phyloP scores from a whole-genome alignment of 2,888 invertebrate species.

The Arrhopalites spinosus region DNA sequence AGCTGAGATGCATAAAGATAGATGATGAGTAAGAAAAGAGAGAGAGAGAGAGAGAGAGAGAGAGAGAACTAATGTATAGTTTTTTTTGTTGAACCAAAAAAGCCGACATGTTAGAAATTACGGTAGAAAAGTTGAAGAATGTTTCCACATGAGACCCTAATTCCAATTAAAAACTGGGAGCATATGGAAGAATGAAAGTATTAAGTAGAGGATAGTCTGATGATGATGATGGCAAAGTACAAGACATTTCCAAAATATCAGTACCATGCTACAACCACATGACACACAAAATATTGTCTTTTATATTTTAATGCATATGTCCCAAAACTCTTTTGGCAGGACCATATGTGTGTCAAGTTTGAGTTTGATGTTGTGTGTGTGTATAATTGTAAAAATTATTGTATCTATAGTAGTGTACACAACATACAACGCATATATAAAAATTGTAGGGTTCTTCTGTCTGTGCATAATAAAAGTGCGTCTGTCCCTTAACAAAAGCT shows the following conservation, averaged over 20 bases:
- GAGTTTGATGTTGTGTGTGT: too few relatives aligned
- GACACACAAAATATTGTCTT: conserved; percentile 1
- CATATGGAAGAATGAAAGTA: conserved; percentile 13
- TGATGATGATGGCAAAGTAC: too few relatives aligned
- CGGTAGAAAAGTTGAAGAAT: conserved; percentile 12
- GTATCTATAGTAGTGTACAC: not conserved
- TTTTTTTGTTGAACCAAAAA: too few relatives aligned
- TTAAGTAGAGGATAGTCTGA: not conserved
- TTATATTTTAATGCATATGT: not conserved
- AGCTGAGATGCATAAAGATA: too few relatives aligned
- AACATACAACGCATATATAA: not conserved
- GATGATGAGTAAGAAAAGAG: too few relatives aligned
- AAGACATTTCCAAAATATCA: too few relatives aligned
- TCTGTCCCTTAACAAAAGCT: not conserved
- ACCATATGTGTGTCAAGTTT: not conserved
- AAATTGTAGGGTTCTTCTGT: not conserved
- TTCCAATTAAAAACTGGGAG: conserved; percentile 24
- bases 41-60: too few relatives aligned
- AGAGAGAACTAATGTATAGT: not conserved
- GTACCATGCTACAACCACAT: not conserved
- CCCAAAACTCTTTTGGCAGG: not conserved
- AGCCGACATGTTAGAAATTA: too few relatives aligned
- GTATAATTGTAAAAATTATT: too few relatives aligned
- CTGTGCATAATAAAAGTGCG: not conserved
- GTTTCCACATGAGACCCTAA: conserved; percentile 21